Evolutionary conservation across 2,888 invertebrate species (phyloP), one percentile per base, ranked within the genome.

Genomic region (Troides oblongomaculatus): DNA sequence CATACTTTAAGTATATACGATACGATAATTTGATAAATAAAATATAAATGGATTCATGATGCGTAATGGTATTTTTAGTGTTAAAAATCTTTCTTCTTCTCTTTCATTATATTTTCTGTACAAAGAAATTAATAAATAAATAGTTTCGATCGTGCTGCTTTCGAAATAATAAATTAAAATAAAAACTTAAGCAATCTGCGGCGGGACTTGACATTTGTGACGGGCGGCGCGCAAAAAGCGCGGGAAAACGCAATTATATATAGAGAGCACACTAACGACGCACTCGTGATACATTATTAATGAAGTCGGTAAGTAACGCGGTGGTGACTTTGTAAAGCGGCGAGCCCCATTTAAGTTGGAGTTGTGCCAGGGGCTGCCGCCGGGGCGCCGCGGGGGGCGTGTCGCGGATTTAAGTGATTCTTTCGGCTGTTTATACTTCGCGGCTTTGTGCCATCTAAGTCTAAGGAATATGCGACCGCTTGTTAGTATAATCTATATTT

Each of bases 281-380:
- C 64, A 66, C 57, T 73, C 74, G 75, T 75, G 73, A 81, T 84
- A 85, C 84, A 86, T 87, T 87, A 88, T 86, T 86, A 87, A 88
- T 84, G 87, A 83, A 77, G 78, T 76, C 76, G 72, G 80, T 78
- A 80, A 82, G 79, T 79, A 82, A 81, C 78, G 80, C 76, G 78
- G 78, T 78, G 79, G 78, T 79, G 73, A 74, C 66, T 74, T 71
- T 73, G 74, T 74, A 81, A 81, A 83, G 81, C 78, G 81, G 79
- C 80, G 76, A 81, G 82, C 78, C 81, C 84, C 84, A 89, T 87
- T 88, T 84, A 82, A 82, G 81, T 89, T 90, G 90, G 90, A 85
- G 78, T 71, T 25, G 66, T 85, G 90, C 90, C 90, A 89, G 81
- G 73, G 73, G 75, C 79, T 80, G 81, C 82, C 82, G 83, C 83